Conservation (phyloP, 2,888 invertebrate species). For the Marasmarcha lunaedactyla region DNA sequence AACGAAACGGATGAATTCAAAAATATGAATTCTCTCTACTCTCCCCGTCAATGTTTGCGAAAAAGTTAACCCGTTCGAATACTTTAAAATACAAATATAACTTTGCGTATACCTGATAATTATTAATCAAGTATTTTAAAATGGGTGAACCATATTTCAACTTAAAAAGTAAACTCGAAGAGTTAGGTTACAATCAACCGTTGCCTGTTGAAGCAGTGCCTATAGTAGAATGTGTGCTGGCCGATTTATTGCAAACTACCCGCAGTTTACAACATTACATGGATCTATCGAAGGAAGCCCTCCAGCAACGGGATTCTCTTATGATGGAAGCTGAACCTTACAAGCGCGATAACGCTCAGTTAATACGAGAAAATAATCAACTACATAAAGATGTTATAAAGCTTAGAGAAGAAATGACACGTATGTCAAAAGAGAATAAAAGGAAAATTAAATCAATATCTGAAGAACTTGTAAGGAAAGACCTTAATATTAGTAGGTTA, state of each 20-base stretch:
- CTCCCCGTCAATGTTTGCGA: too few species aligned
- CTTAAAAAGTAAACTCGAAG: constrained; percentile 79
- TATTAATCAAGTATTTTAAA: too few species aligned
- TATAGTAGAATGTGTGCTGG: constrained; percentile 82
- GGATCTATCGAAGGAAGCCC: constrained; percentile 76
- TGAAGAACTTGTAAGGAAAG: constrained; percentile 71
- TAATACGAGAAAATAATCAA: constrained; percentile 81
- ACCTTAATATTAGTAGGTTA: constrained; percentile 44
- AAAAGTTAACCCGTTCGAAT: too few species aligned
- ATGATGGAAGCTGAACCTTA: constrained; percentile 82
- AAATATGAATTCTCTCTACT: too few species aligned
- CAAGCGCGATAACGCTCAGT: constrained; percentile 82
- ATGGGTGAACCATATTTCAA: constrained; percentile 59
- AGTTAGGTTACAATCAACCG: constrained; percentile 83
- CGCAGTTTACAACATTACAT: constrained; percentile 88
- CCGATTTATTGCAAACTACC: constrained; percentile 89
- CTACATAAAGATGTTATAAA: constrained; percentile 76
- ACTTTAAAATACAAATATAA: too few species aligned
- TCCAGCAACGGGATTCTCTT: constrained; percentile 77
- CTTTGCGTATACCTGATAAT: too few species aligned
- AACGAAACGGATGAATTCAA: too few species aligned
- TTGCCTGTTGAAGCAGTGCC: constrained; percentile 82
- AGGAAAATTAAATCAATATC: constrained; percentile 74
- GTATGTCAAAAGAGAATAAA: constrained; percentile 68
- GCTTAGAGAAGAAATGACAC: constrained; percentile 74